Evolutionary conservation across 2,797 vertebrate genomes (phyloP), one percentile per base, ranked within the genome.

Genomic region (Rhabdomys pumilio): DNA sequence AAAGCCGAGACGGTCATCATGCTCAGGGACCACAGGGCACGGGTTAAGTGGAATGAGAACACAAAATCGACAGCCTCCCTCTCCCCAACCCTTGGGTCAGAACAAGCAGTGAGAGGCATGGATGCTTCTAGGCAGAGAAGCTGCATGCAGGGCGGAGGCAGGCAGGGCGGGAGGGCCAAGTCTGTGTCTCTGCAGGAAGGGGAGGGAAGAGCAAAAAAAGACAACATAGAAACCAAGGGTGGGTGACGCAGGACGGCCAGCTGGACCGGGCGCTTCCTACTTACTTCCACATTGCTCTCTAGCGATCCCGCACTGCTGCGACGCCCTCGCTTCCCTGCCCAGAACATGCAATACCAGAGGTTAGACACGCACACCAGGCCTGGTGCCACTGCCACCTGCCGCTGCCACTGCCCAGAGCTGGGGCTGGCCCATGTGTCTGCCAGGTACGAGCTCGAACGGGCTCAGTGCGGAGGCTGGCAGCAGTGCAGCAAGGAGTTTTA

Each of bases 251-350:
- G 99, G 99, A 98, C 99, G 99, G 99, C 99, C 99, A 99, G 99
- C 99, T 98, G 98, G 97, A 98, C 98, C 97, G 98, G 98, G 97
- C 92, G 98, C 98, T 98, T 99, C 99, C 99, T 99, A 99, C 99
- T 99, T 99, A 99, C 99, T 99, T 99, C 99, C 99, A 99, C 99
- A 99, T 99, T 99, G 99, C 99, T 99, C 99, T 99, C 99, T 99
- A 99, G 99, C 98, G 99, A 99, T 99, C 99, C 99, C 99, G 99
- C 99, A 99, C 99, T 99, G 99, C 99, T 99, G 99, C 99, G 99
- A 96, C 99, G 99, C 98, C 99, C 99, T 98, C 99, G 99, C 99
- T 99, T 99, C 99, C 99, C 99, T 99, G 99, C 99, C 99, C 99
- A 99, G 99, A 99, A 99, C 99, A 99, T 99, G 99, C 99, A 99